phyloP scores from a whole-genome alignment of 2,113 vertebrate genomes.

The Tympanuchus pallidicinctus region DNA sequence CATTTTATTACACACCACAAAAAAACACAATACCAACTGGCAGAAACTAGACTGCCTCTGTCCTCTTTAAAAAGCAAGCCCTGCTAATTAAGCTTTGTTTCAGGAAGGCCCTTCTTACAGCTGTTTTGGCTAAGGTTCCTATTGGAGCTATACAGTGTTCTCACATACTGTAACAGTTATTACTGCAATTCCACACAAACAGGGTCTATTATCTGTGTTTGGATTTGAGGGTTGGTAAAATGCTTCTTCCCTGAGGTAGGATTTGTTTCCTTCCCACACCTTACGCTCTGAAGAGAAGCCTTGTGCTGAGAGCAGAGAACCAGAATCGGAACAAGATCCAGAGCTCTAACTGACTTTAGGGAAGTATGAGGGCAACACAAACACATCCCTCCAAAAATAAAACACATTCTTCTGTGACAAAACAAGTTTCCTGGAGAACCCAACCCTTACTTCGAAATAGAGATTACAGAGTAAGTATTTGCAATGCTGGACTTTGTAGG shows the following conservation, averaged over 20 bases:
- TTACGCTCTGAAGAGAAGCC: not conserved
- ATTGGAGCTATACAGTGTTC: not conserved
- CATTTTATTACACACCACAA: not conserved
- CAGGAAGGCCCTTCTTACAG: not conserved
- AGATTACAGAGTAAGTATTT: not conserved
- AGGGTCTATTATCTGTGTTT: not conserved
- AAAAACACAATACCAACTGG: not conserved
- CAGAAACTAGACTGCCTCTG: not conserved
- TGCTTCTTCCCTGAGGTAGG: not conserved
- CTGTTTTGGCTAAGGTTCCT: not conserved
- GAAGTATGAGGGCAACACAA: not conserved
- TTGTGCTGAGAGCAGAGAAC: not conserved
- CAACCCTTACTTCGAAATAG: not conserved
- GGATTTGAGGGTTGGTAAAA: not conserved
- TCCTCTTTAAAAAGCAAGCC: not conserved
- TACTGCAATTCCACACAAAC: not conserved
- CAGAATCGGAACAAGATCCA: not conserved
- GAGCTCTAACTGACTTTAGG: not conserved
- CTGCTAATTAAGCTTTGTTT: not conserved
- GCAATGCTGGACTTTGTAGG: not conserved
- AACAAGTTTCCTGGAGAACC: not conserved
- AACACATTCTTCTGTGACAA: not conserved
- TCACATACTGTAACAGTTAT: not conserved
- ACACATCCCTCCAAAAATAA: not conserved
- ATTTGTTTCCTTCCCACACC: not conserved